These are phyloP conservation scores for Iselma pallidipennis DNA, from an alignment of 2,888 invertebrate species.

Conservation along the genomic window DNA sequence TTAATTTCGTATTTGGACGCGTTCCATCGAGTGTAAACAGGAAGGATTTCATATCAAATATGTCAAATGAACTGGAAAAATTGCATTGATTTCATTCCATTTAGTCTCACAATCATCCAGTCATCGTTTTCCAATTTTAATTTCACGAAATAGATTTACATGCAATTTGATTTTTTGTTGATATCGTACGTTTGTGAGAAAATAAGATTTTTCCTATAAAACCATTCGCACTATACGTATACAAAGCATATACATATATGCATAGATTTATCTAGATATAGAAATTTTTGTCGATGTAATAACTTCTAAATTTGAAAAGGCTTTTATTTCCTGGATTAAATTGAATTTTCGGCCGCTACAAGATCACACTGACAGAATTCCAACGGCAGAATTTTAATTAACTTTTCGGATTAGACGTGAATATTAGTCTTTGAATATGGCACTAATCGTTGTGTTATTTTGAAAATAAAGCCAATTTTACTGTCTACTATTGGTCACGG, in stretches of 20 bases:
- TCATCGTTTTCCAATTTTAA: constrained; percentile 47
- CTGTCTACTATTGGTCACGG: constrained; percentile 16
- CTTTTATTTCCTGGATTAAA: constrained; percentile 38
- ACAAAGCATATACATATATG: constrained; percentile 5
- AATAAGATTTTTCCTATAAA: background rate
- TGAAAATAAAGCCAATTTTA: constrained; percentile 14
- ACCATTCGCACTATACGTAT: background rate
- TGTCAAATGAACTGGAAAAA: constrained; percentile 48
- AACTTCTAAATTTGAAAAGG: constrained; percentile 24
- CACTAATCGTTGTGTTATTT: constrained; percentile 5
- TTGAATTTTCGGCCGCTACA: constrained; percentile 33
- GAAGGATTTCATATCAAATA: constrained; percentile 44
- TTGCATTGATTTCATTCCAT: constrained; percentile 43
- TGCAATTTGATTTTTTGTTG: constrained; percentile 5
- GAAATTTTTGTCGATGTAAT: background rate
- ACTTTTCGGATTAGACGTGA: constrained; percentile 35
- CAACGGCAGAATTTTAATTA: constrained; percentile 37
- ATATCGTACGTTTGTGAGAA: background rate
- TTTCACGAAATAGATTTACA: constrained; percentile 39
- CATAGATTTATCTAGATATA: background rate
- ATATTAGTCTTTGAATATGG: constrained; percentile 12
- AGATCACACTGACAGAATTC: constrained; percentile 2
- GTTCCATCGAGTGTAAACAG: constrained; percentile 47
- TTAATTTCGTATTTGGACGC: constrained; percentile 42
- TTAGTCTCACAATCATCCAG: constrained; percentile 38